phyloP scores from a whole-genome alignment of 2,113 vertebrate species.

The Ammospiza nelsoni region DNA sequence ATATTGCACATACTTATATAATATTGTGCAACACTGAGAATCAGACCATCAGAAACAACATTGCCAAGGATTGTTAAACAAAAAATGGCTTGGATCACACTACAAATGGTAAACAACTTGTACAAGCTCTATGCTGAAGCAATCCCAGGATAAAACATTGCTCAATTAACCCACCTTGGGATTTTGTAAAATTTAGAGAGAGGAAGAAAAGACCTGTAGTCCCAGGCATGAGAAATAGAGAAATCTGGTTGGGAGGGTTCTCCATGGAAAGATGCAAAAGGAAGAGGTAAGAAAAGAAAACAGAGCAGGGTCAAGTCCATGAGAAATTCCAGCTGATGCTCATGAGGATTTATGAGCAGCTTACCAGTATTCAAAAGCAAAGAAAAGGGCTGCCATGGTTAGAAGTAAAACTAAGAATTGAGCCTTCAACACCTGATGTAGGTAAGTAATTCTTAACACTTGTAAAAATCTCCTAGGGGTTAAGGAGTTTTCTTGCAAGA shows the following conservation, averaged over 20 bases:
- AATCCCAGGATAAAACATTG: neutral
- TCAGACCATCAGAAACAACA: slow-evolving; percentile 2
- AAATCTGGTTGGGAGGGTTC: neutral
- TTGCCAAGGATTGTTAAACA: slow-evolving; percentile 12
- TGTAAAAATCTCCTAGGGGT: neutral
- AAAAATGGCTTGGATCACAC: neutral
- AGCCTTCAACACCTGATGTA: neutral
- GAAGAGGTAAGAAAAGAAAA: neutral
- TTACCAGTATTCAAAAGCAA: neutral
- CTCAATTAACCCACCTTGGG: neutral
- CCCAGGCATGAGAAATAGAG: neutral
- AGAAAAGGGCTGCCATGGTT: neutral
- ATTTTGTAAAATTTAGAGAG: neutral
- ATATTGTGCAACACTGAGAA: slow-evolving; percentile 7
- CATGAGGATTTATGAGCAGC: neutral
- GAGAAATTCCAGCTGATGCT: neutral
- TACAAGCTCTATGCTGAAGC: neutral
- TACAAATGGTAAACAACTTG: neutral
- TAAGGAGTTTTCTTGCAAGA: neutral
- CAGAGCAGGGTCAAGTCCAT: neutral
- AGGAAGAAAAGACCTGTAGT: neutral
- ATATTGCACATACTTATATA: neutral
- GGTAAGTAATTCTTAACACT: neutral
- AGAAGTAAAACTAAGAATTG: neutral
- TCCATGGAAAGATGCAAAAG: neutral